Evolutionary conservation across 2,113 vertebrate genomes (phyloP).

Genomic region (Psittacara wagleri): DNA sequence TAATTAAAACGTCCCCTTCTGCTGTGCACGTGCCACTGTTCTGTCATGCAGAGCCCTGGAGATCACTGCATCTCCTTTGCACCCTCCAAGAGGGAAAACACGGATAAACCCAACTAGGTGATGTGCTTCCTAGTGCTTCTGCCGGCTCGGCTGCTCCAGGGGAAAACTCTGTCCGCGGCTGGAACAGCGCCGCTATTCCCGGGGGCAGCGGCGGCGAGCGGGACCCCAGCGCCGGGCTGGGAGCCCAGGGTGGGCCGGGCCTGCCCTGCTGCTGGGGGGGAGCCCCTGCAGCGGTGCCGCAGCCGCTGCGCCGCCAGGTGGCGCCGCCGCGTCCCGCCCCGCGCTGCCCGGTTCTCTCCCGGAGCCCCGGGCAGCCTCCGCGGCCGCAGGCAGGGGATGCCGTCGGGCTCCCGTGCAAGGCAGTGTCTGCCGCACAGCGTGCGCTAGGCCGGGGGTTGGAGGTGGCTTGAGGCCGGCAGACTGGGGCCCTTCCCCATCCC

Average conservation of each 20-base stretch:
- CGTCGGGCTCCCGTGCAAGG: neutral
- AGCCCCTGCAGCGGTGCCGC: neutral
- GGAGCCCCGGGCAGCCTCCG: neutral
- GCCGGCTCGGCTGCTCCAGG: neutral
- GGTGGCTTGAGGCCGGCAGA: neutral
- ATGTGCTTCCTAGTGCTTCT: neutral
- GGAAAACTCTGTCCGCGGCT: rapidly evolving
- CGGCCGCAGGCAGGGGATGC: neutral
- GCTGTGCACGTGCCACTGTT: neutral
- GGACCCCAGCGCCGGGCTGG: neutral
- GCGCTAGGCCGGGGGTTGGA: neutral
- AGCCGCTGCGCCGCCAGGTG: neutral
- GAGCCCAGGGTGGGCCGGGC: neutral
- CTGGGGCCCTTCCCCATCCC: neutral
- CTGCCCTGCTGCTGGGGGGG: neutral
- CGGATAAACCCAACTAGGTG: rapidly evolving
- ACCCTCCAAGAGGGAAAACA: neutral
- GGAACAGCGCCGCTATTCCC: rapidly evolving
- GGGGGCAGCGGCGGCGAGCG: neutral
- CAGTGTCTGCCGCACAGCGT: no score
- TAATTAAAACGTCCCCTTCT: neutral
- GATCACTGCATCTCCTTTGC: neutral
- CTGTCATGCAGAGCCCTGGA: neutral
- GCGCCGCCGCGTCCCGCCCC: neutral
- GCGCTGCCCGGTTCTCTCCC: neutral